Conservation (phyloP, 2,113 vertebrate species). For the Opisthocomus hoazin region DNA sequence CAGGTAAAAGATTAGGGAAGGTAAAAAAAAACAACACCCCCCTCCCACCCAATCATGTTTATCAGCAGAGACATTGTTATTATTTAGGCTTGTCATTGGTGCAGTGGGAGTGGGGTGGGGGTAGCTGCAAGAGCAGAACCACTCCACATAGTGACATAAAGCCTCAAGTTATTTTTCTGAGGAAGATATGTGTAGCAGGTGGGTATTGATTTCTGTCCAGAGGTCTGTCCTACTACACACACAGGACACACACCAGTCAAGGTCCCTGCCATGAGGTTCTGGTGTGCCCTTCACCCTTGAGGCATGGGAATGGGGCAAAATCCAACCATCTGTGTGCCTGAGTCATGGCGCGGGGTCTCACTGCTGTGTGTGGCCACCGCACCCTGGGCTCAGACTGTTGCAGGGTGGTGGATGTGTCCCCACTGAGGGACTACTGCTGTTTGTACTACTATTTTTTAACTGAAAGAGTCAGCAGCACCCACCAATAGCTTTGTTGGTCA, state of each 20-base stretch:
- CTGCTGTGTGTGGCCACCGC: fast-evolving
- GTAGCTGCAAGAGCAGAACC: neutral
- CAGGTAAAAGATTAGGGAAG: neutral
- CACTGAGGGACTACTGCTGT: neutral
- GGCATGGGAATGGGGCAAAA: neutral
- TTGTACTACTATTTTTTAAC: neutral
- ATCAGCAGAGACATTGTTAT: neutral
- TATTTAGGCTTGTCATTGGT: neutral
- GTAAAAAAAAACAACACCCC: neutral
- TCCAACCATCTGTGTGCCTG: neutral
- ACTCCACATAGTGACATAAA: neutral
- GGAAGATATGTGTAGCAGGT: neutral
- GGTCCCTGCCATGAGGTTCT: fast-evolving
- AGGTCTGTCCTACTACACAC: neutral
- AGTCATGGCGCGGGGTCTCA: fast-evolving
- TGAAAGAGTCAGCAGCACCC: neutral
- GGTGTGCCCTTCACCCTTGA: neutral
- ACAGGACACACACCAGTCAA: neutral
- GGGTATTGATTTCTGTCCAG: neutral
- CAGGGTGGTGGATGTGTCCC: fast-evolving
- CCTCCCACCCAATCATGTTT: neutral
- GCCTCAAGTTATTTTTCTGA: neutral
- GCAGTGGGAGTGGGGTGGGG: fast-evolving
- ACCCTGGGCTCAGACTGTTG: neutral
- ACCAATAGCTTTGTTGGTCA: neutral